Conservation (phyloP, 2,113 vertebrate genomes). For the Pholis gunnellus region DNA sequence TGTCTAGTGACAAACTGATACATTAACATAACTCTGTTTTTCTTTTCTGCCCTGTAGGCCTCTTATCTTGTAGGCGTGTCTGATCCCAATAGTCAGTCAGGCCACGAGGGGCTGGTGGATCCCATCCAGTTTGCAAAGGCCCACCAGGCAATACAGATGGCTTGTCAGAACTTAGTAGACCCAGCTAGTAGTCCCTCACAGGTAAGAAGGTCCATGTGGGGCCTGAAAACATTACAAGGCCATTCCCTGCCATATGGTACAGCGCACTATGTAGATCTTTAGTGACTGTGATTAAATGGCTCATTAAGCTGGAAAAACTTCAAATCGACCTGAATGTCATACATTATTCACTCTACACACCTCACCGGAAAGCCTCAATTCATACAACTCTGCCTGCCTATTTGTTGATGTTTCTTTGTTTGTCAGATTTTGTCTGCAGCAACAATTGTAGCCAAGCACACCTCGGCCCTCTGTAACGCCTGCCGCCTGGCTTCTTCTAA, state of each 20-base stretch:
- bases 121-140: conserved; percentile 98
- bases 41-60: conserved; percentile 82
- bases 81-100: conserved; percentile 97
- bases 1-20: not conserved
- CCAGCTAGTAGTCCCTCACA: conserved; percentile 96
- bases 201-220: conserved; percentile 81
- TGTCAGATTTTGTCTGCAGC: conserved; percentile 95
- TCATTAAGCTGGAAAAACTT: conserved; percentile 32
- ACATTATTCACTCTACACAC: conserved; percentile 7
- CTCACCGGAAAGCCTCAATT: conserved; percentile 1
- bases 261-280: not conserved
- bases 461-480: conserved; percentile 96
- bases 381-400: conserved; percentile 19
- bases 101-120: conserved; percentile 97
- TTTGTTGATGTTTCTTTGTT: conserved; percentile 12
- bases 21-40: not conserved
- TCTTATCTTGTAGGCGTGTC: conserved; percentile 98
- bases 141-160: conserved; percentile 99
- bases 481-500: conserved; percentile 98
- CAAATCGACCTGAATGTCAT: not conserved
- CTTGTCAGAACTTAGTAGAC: conserved; percentile 97
- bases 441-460: conserved; percentile 98
- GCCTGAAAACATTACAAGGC: conserved; percentile 3
- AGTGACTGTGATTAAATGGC: conserved; percentile 32
- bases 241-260: not conserved